Base-by-base conservation (phyloP, 2,888 invertebrate species). In the Apocheima hispidaria region DNA sequence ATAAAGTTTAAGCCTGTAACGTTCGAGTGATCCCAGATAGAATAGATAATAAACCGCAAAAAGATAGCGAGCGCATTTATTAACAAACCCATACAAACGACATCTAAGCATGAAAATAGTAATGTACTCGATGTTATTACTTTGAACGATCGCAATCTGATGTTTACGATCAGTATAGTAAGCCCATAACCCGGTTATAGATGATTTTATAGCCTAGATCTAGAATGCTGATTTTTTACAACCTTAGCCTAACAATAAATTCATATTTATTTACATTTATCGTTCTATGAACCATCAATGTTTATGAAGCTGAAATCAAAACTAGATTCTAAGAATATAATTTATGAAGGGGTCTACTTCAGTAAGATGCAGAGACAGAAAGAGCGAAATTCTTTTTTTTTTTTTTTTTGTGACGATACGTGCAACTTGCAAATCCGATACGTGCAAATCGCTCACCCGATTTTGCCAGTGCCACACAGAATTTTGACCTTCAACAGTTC, bases 141-240 rank as follows among this genome's bases (percentile, higher is more conserved):
- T 59, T 52, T 20, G 69, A 68, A 66, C 66, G 74, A 79, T 77
- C 71, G 74, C 75, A 75, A 76, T 79, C 73, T 63, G 72, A 75
- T 71, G 28, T 68, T 83, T 79, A 85, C 77, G 79, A 73, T 57
- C 75, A 77, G 72, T 83, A 81, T 82, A 84, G 77, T 78, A 73
- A 73, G 73, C 73, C 72, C 70, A 76, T 73, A 69, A 69, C 68
- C 70, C 38, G 44, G 62, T 50, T 49, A 41, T 55, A 53, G 65
- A 54, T 51, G 53, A 57, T 51, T 65, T 74, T 68, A 68, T 62
- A 50, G 50, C 36, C n/a, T 49, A 62, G 26, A 57, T 53, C 57
- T 61, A 56, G 36, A 41, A 12, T 26, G 54, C 20, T 28, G 48
- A 40, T 40, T 14, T 35, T 28, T 16, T 21, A 30, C n/a, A 40